Base-by-base conservation (phyloP, 2,888 invertebrate genomes). In the Dorcus parallelipipedus region DNA sequence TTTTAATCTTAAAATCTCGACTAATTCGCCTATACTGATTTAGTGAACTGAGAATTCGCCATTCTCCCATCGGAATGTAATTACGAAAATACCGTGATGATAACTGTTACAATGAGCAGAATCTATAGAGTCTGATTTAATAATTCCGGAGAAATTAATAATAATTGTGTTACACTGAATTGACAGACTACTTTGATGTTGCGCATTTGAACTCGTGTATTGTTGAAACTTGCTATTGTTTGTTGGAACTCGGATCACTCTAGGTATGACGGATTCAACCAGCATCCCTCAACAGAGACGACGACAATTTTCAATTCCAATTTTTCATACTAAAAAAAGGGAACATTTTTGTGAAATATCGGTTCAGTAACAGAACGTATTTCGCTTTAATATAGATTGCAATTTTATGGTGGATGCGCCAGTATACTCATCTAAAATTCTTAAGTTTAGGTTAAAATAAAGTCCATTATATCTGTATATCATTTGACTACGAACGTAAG, bases 141-240 rank as follows among this genome's bases (percentile, higher is more conserved):
- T 76, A 76, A 76, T 76, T 76, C 72, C 72, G 69, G 69, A 71
- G 75, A 77, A 76, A 76, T 76, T 76, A 76, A 72, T 77, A 77
- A 75, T 76, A 76, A 77, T 76, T 76, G 75, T 76, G 74, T 75
- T 73, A 73, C 69, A 76, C 73, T 75, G 73, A 74, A 75, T 72
- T 69, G 73, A 67, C 71, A 69, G 68, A 67, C 58, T 62, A 70
- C 76, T 77, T 77, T 76, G 78, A 78, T 75, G 75, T 76, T 70
- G 71, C 73, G 71, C 73, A 73, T 74, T 75, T 73, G 67, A 71
- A 73, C 72, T 71, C 67, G 40, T 59, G 67, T 65, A 74, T 76
- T 76, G 75, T 75, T 68, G 63, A 66, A 68, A 71, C 63, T 70
- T 70, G 69, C 70, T 69, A 73, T 76, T 75, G 74, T 76, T 72